Evolutionary conservation across 2,113 vertebrate species (phyloP).

Genomic region (Pseudorasbora parva): DNA sequence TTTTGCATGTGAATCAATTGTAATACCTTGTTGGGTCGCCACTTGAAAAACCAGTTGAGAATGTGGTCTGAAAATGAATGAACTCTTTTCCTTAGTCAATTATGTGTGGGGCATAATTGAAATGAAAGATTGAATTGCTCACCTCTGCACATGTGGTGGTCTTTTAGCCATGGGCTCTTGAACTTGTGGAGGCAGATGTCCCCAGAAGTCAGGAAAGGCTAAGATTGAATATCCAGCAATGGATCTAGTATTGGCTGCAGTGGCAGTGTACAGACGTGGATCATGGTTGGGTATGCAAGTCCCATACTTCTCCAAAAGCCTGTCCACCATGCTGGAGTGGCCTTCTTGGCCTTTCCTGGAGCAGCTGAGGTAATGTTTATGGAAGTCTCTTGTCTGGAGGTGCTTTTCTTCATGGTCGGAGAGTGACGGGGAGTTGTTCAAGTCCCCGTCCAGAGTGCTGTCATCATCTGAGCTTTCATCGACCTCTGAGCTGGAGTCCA

Average conservation of each 20-base stretch:
- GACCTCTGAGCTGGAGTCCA: constrained; percentile 65
- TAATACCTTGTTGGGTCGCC: not conserved
- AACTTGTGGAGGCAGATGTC: constrained; percentile 76
- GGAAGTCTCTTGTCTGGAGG: constrained; percentile 54
- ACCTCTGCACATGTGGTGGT: constrained; percentile 85
- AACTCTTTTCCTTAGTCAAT: not conserved
- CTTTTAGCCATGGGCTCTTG: constrained; percentile 78
- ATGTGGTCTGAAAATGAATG: not conserved
- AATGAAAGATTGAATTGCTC: constrained; percentile 46
- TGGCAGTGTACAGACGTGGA: constrained; percentile 74
- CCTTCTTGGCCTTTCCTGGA: constrained; percentile 30
- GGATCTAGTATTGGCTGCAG: constrained; percentile 78
- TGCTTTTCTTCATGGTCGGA: constrained; percentile 4
- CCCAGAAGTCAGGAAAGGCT: constrained; percentile 93
- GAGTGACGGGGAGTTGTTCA: not conserved
- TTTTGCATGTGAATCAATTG: too few relatives aligned
- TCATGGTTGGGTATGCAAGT: constrained; percentile 77
- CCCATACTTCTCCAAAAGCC: constrained; percentile 75
- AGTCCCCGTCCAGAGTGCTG: constrained; percentile 20
- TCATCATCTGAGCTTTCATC: constrained; percentile 63
- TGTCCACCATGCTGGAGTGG: constrained; percentile 58
- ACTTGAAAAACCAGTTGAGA: not conserved
- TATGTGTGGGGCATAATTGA: not conserved
- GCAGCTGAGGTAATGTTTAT: constrained; percentile 56
- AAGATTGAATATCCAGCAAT: constrained; percentile 78